Evolutionary conservation across 2,113 vertebrate species (phyloP), one percentile per base, ranked within the genome.

Genomic region (Brachyhypopomus gauderio): DNA sequence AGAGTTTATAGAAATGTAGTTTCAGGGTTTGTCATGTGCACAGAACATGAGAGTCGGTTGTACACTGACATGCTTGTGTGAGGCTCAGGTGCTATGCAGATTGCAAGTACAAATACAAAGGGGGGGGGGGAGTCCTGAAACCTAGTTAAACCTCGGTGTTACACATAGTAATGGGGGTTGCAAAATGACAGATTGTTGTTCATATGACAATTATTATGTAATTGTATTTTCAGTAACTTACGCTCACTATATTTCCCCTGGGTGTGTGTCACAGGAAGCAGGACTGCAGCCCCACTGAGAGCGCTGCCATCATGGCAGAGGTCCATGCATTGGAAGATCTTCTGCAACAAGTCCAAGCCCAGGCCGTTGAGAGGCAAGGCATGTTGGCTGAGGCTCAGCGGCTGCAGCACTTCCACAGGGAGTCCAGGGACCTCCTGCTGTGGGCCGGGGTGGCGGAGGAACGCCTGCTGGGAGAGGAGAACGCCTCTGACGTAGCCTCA

Each of bases 221-320:
- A 41, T 70, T 22, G 20, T 70, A 16, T 38, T 41, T 6, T 67
- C 17, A 3, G 72, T 79, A 0, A 25, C 20, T 19, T 59, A 8
- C 25, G 3, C 67, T 75, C 16, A 73, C 27, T 75, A 5, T 69
- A 8, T 8, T 34, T 59, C 1, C 69, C 38, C 22, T 62, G 0
- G 5, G 0, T 78, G 56, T 87, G 22, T 80, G 5, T 55, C 20
- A 20, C 84, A 97, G 96, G 90, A 94, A 95, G 73, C 87, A 93
- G 82, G 93, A 95, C 77, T 93, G 92, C 74, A 95, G 92, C 77
- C 94, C 94, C 0, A 55, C 89, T 14, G 95, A 97, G 83, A 94
- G 92, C 64, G 91, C 30, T 0, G 88, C 89, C 76, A 95, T 97
- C 79, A 88, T 88, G 59, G 88, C 94, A 81, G 94, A 95, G 72